phyloP scores from a whole-genome alignment of 53 echinoderm and acorn worm genomes.

The Astropecten irregularis region DNA sequence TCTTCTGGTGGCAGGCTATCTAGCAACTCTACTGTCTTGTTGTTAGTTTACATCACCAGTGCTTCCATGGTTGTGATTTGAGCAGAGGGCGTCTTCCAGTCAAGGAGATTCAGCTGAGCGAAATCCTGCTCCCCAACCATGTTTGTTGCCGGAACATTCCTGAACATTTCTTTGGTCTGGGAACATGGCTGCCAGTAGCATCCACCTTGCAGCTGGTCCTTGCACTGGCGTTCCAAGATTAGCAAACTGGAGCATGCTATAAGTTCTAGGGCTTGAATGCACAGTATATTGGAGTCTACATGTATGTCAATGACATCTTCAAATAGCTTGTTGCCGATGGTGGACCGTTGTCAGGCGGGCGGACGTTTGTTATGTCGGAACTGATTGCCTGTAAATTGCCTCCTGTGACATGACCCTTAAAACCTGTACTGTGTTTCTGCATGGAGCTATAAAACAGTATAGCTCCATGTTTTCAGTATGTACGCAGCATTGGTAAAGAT shows the following conservation, averaged over 20 bases:
- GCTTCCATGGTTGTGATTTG: background rate
- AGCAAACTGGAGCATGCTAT: slow-evolving; percentile 19
- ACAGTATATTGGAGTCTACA: background rate
- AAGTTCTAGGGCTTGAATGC: slow-evolving; percentile 5
- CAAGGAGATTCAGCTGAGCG: slow-evolving; percentile 50
- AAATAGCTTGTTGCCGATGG: too few species aligned
- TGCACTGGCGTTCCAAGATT: slow-evolving; percentile 58
- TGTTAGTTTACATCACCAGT: slow-evolving; percentile 8
- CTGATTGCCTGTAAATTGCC: too few species aligned
- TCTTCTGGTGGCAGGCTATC: background rate
- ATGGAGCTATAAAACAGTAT: too few species aligned
- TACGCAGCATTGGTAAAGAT: too few species aligned
- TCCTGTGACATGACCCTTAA: too few species aligned
- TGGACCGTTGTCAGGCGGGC: too few species aligned
- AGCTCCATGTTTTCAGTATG: too few species aligned
- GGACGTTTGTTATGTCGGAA: too few species aligned
- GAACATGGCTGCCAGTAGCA: slow-evolving; percentile 57
- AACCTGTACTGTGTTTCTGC: too few species aligned
- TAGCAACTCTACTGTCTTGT: slow-evolving; percentile 11
- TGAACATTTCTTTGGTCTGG: background rate
- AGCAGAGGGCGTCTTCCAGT: slow-evolving; percentile 44
- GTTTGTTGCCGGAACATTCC: slow-evolving; percentile 63
- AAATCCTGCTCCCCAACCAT: slow-evolving; percentile 58
- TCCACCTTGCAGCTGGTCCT: slow-evolving; percentile 66
- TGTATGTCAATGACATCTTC: too few species aligned